Base-by-base conservation (phyloP, 2,797 vertebrate genomes). In the Heliangelus exortis region DNA sequence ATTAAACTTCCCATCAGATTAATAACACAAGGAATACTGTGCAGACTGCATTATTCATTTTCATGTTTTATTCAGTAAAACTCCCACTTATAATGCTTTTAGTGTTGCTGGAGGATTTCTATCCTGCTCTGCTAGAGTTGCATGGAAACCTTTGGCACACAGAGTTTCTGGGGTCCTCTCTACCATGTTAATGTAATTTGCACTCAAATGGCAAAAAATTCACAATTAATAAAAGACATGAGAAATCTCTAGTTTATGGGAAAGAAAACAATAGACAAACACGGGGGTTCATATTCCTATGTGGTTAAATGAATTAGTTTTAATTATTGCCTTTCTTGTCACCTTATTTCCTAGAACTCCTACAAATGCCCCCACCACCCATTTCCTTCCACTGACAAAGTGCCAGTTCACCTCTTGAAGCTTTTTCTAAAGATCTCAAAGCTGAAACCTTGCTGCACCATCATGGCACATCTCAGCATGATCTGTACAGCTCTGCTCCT, bases 51-150 rank as follows among this genome's bases (percentile, higher is more conserved):
- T 96, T 96, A 95, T 95, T 94, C 29, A 89, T 95, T 82, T 76
- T 89, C 84, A 95, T 95, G 79, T 92, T 92, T 94, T 93, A 93
- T 96, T 95, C 87, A 94, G 69, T 58, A 68, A 89, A 91, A 89
- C 1, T 61, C 94, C 58, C 0, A 62, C 85, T 93, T 95, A 92
- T 95, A 94, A 91, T 92, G 47, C 4, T 5, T 58, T 66, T 73
- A 66, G 34, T 72, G 61, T 94, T 93, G 84, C 41, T 77, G 84
- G 20, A 87, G 48, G 51, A 85, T 93, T 93, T 94, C 26, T 58
- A 53, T 41, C 33, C 41, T 80, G 26, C 33, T 92, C n/a, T 77
- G 36, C 45, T 82, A 26, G 26, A 74, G 54, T 78, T 93, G 72
- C 14, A 17, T 33, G 62, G 58, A 51, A 76, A 57, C 45, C 51